Evolutionary conservation across 2,888 invertebrate species (phyloP), one percentile per base, ranked within the genome.

Genomic region (Dioctria rufipes): DNA sequence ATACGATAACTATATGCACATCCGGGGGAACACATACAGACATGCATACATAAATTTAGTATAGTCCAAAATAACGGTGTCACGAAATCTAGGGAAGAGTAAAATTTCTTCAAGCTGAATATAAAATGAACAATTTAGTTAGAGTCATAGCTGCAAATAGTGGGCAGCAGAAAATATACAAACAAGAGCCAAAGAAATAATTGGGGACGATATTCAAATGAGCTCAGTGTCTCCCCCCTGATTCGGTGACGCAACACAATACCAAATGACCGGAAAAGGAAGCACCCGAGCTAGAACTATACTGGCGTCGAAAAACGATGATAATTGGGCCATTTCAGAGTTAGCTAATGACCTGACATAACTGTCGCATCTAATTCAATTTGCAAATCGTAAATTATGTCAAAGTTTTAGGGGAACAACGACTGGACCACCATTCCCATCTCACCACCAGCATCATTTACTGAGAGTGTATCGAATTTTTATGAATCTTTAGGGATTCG

Each of bases 291-390:
- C 71, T 51, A 5, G 39, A 71, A n/a, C 71, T 39, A 51, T 39
- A 39, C 11, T 54, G 61, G 42, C 37, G 75, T 43, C 13, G 73
- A 25, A 25, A 25, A 25, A 54, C 40, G 54, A 60, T 42, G 43
- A 75, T 75, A 75, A 75, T 75, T 75, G 75, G 58, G 58, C 60
- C 40, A 61, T 65, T 78, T 78, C 65, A 51, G 65, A 78, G 51
- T 42, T 39, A 65, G 65, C 78, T 78, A 78, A 78, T 78, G 78
- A 65, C 78, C 78, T 65, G 65, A 51, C 78, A 78, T 65, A 65
- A 78, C 65, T 63, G 63, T 63, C 65, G 51, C 63, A 40, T 78
- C 65, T 78, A 78, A 78, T 78, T 78, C 78, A 78, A 78, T 78
- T 78, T 75, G 75, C 75, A 8, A 43, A 51, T 6, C 60, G 42